These are phyloP conservation scores for Tetraneura akinire DNA, from an alignment of 1,140 invertebrate species.

Conservation along the genomic window DNA sequence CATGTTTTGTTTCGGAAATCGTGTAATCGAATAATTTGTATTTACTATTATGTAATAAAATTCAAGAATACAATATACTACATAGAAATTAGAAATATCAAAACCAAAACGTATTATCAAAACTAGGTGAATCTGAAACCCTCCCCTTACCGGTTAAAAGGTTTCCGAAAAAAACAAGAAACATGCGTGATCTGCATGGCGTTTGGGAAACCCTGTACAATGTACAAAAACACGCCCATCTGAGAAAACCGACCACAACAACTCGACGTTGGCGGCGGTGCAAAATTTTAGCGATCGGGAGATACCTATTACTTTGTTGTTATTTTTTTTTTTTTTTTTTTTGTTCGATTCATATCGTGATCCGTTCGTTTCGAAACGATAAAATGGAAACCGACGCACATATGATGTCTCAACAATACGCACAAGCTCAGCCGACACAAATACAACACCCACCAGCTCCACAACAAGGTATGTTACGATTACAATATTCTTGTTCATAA, in stretches of 20 bases:
- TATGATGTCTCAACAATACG: slow-evolving; percentile 44
- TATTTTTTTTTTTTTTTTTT: neutral
- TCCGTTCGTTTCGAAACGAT: neutral
- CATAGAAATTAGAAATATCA: no score
- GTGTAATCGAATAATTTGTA: no score
- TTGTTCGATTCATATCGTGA: neutral
- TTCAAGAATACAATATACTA: no score
- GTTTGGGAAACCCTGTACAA: slow-evolving; percentile 40
- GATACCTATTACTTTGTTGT: slow-evolving; percentile 3
- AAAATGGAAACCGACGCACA: slow-evolving; percentile 44
- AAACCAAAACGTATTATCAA: no score
- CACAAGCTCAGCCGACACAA: slow-evolving; percentile 29
- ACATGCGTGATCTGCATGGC: neutral
- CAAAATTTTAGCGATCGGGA: slow-evolving; percentile 18
- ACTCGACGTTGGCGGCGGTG: slow-evolving; percentile 25
- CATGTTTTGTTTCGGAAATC: no score
- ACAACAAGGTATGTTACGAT: slow-evolving; percentile 30
- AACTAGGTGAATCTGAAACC: neutral
- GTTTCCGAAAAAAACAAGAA: slow-evolving; percentile 20
- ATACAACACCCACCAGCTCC: slow-evolving; percentile 45
- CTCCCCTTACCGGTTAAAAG: neutral
- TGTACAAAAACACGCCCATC: slow-evolving; percentile 38
- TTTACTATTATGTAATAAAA: no score
- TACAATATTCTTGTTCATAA: no score
- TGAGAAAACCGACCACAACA: slow-evolving; percentile 19